These are phyloP conservation scores for Tenebrosternarchus preto DNA, from an alignment of 2,113 vertebrate genomes.

Conservation along the genomic window DNA sequence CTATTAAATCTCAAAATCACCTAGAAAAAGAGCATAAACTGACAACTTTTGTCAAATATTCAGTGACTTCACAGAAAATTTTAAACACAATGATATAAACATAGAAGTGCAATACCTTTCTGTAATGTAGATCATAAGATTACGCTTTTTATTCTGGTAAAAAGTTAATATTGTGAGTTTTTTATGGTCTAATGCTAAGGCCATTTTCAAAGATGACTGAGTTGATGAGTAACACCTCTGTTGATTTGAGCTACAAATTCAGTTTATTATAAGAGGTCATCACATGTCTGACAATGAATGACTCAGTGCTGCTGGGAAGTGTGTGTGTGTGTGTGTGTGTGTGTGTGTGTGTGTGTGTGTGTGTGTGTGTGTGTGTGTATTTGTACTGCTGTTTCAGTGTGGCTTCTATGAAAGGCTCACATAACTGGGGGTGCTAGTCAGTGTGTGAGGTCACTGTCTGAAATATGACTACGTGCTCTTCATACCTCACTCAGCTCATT, in stretches of 20 bases:
- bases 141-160: no score
- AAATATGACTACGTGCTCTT: conserved; percentile 50
- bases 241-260: conserved; percentile 28
- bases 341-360: no score
- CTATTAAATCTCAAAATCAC: no score
- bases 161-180: neutral
- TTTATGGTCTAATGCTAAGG: conserved; percentile 4
- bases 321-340: no score
- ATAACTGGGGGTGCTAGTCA: conserved; percentile 53
- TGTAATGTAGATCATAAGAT: no score
- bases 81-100: no score
- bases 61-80: neutral
- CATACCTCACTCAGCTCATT: conserved; percentile 38
- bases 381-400: conserved; percentile 16
- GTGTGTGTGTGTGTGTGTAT: conserved; percentile 9
- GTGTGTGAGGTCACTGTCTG: conserved; percentile 54
- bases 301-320: conserved; percentile 53
- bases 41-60: neutral
- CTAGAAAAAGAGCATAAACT: neutral
- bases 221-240: conserved; percentile 31
- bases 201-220: conserved; percentile 15
- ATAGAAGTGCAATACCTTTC: no score
- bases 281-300: conserved; percentile 35
- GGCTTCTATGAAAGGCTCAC: conserved; percentile 38
- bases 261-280: conserved; percentile 28